A percentile compares a stretch with the other conserved stretches of the same genome.
phyloP scores from a whole-genome alignment of 2,113 vertebrate species.

The Triplophysa rosa region DNA sequence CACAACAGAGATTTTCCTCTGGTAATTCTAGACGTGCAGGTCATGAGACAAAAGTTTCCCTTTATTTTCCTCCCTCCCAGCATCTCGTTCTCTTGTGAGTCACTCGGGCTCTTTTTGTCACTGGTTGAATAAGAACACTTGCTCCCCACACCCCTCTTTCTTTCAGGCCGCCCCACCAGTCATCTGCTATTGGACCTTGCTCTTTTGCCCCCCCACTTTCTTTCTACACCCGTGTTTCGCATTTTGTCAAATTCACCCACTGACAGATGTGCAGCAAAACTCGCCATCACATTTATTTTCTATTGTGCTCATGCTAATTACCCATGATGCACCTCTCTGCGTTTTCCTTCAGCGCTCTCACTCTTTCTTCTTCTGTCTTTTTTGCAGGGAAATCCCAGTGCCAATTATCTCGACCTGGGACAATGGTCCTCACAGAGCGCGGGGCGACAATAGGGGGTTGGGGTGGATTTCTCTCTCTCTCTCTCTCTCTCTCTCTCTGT shows the following conservation, averaged over 20 bases:
- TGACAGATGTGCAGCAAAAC: constrained; percentile 36
- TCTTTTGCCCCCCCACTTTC: background rate
- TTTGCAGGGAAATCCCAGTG: constrained; percentile 39
- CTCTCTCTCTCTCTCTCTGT: constrained; percentile 9
- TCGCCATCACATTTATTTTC: background rate
- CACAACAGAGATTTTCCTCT: background rate
- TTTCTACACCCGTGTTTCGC: background rate
- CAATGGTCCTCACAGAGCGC: constrained; percentile 38
- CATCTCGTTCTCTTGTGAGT: constrained; percentile 2
- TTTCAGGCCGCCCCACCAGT: constrained; percentile 17
- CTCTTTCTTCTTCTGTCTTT: constrained; percentile 24
- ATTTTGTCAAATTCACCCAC: constrained; percentile 27
- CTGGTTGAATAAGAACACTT: constrained; percentile 28
- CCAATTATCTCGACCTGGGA: constrained; percentile 31
- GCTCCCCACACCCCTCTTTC: constrained; percentile 30
- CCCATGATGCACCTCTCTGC: constrained; percentile 35
- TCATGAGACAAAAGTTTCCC: constrained; percentile 15
- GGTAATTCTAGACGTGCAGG: constrained; percentile 31
- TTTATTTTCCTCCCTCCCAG: background rate
- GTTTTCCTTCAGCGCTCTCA: background rate
- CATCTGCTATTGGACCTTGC: background rate
- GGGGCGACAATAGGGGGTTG: constrained; percentile 16
- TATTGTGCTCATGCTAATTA: constrained; percentile 30
- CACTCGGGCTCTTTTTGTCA: constrained; percentile 28
- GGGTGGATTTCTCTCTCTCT: background rate